A percentile compares a stretch with the other conserved stretches of the same genome.
These are phyloP conservation scores for Microplitis demolitor DNA, from an alignment of 1,140 invertebrate species.

Conservation along the genomic window DNA sequence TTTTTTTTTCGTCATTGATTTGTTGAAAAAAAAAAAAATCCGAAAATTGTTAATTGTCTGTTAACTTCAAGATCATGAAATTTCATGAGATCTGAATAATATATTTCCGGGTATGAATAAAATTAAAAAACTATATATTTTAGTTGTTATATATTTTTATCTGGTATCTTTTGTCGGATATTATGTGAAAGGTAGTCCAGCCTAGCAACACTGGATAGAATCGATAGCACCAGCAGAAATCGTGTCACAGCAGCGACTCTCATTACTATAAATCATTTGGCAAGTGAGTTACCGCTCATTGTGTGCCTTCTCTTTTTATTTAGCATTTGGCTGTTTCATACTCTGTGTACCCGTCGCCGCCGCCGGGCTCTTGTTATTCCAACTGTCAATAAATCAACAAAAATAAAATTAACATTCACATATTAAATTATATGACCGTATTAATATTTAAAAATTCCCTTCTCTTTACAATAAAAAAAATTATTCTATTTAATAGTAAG, in stretches of 20 bases:
- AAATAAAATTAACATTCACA: conserved; percentile 39
- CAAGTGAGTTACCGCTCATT: conserved; percentile 52
- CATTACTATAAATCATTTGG: conserved; percentile 57
- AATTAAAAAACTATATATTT: neutral
- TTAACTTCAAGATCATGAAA: too few relatives aligned
- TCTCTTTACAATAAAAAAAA: too few relatives aligned
- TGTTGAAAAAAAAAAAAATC: too few relatives aligned
- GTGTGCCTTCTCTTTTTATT: conserved; percentile 33
- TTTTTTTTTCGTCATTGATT: too few relatives aligned
- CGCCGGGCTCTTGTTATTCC: conserved; percentile 38
- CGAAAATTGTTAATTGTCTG: too few relatives aligned
- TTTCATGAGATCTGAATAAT: too few relatives aligned
- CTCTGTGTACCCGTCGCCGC: neutral
- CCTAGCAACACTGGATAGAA: conserved; percentile 21
- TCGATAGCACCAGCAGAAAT: conserved; percentile 26
- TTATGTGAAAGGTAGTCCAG: conserved; percentile 18
- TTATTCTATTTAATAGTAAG: too few relatives aligned
- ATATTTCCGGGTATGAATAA: too few relatives aligned
- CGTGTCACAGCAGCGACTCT: conserved; percentile 40
- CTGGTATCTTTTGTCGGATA: neutral
- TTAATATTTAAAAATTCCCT: too few relatives aligned
- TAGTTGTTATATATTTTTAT: conserved; percentile 13
- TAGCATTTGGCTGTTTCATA: neutral
- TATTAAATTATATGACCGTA: conserved; percentile 6
- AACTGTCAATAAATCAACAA: conserved; percentile 46